These are phyloP conservation scores for Stramonita haemastoma DNA, from an alignment of 2,888 invertebrate genomes.

Conservation along the genomic window DNA sequence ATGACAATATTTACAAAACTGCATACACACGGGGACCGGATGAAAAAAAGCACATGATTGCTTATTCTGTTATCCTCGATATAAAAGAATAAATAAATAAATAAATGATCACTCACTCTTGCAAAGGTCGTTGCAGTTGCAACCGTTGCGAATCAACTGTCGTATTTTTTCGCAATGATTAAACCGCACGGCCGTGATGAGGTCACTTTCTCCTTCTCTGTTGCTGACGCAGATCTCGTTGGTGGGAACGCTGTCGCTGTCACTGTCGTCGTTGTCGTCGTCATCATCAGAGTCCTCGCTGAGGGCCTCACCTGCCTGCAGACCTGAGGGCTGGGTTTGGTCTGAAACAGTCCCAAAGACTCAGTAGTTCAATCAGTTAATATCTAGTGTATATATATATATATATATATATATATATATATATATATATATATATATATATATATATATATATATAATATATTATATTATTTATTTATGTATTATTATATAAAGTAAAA, in stretches of 20 bases:
- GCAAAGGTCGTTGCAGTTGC: conserved; percentile 40
- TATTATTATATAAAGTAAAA: too few relatives aligned
- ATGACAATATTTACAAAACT: too few relatives aligned
- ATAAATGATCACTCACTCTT: conserved; percentile 26
- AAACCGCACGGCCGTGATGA: conserved; percentile 41
- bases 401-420: neutral
- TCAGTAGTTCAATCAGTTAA: too few relatives aligned
- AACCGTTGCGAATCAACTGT: conserved; percentile 14
- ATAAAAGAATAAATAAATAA: neutral
- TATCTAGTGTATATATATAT: neutral
- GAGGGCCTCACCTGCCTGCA: neutral
- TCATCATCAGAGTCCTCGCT: neutral
- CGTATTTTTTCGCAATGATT: conserved; percentile 32
- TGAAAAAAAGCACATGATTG: too few relatives aligned
- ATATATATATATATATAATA: neutral
- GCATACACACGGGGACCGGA: too few relatives aligned
- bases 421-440: neutral
- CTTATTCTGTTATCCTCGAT: too few relatives aligned
- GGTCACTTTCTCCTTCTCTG: conserved; percentile 36
- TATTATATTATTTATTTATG: neutral
- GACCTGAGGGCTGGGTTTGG: neutral
- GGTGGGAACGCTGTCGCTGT: conserved; percentile 24
- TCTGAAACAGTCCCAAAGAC: neutral
- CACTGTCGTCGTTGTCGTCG: neutral
- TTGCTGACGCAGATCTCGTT: conserved; percentile 28